Conservation (phyloP, 2,888 invertebrate genomes). For the Nomada lathburiana region DNA sequence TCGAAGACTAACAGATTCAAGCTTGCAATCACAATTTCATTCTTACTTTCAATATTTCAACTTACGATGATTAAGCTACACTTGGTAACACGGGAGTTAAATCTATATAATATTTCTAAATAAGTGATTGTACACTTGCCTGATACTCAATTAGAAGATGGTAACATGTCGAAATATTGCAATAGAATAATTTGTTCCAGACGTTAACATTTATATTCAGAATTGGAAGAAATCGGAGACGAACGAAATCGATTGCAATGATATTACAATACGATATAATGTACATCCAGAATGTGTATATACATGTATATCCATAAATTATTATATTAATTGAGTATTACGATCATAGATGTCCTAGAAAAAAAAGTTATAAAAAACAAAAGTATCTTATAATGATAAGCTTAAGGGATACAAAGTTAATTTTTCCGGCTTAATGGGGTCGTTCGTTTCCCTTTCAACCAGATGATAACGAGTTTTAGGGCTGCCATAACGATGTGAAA, state of each 20-base stretch:
- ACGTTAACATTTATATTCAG: neutral
- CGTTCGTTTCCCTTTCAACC: constrained; percentile 3
- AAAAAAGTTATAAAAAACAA: neutral
- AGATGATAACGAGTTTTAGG: neutral
- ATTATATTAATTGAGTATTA: too few species aligned
- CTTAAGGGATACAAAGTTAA: constrained; percentile 3
- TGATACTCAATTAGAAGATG: too few species aligned
- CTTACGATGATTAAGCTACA: too few species aligned
- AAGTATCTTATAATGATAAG: neutral
- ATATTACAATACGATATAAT: too few species aligned
- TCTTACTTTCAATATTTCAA: neutral
- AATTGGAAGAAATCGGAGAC: neutral
- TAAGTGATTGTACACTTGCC: too few species aligned
- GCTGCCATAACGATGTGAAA: neutral
- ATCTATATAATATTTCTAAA: too few species aligned
- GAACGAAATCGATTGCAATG: too few species aligned
- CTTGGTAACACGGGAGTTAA: too few species aligned
- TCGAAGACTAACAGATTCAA: constrained; percentile 9
- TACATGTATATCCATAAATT: too few species aligned
- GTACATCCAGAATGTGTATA: too few species aligned
- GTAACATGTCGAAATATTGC: neutral
- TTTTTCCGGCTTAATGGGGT: constrained; percentile 11
- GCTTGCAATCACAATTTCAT: neutral
- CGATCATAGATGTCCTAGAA: too few species aligned
- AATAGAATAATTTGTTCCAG: constrained; percentile 8